Percentiles rank a stretch among this genome's conserved stretches.
phyloP scores from a whole-genome alignment of 2,888 invertebrate genomes.

The Eulithis prunata region DNA sequence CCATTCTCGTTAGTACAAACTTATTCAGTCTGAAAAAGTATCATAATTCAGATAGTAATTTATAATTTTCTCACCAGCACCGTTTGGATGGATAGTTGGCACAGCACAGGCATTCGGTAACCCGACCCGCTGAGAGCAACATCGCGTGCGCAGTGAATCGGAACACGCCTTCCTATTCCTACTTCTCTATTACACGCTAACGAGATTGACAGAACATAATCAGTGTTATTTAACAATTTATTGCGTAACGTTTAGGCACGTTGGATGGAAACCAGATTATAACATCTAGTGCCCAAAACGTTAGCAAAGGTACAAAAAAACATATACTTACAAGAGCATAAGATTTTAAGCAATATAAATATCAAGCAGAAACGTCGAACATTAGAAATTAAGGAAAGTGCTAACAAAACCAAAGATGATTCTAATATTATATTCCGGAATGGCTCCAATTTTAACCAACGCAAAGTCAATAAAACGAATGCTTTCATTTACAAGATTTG shows the following conservation, averaged over 20 bases:
- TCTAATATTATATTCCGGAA: constrained; percentile 41
- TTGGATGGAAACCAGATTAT: neutral
- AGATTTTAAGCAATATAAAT: too few species aligned
- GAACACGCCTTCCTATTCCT: constrained; percentile 76
- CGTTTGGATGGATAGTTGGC: constrained; percentile 34
- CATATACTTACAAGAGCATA: too few species aligned
- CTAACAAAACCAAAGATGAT: constrained; percentile 38
- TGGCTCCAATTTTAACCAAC: constrained; percentile 54
- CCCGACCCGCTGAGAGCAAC: constrained; percentile 74
- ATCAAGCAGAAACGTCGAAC: neutral
- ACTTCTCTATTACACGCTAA: constrained; percentile 77
- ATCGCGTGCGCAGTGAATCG: constrained; percentile 69
- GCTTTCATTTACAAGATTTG: constrained; percentile 83
- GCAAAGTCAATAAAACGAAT: constrained; percentile 80
- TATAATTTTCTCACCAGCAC: constrained; percentile 27
- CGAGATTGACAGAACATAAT: constrained; percentile 69
- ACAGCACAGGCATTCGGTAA: constrained; percentile 54
- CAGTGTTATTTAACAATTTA: constrained; percentile 60
- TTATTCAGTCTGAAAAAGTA: neutral
- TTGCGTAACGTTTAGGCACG: constrained; percentile 44
- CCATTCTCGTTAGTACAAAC: too few species aligned
- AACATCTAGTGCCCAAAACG: neutral
- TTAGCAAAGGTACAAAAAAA: neutral
- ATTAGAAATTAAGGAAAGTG: neutral
- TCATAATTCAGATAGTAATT: neutral